phyloP scores from a whole-genome alignment of 2,113 vertebrate species.

The Entelurus aequoreus region DNA sequence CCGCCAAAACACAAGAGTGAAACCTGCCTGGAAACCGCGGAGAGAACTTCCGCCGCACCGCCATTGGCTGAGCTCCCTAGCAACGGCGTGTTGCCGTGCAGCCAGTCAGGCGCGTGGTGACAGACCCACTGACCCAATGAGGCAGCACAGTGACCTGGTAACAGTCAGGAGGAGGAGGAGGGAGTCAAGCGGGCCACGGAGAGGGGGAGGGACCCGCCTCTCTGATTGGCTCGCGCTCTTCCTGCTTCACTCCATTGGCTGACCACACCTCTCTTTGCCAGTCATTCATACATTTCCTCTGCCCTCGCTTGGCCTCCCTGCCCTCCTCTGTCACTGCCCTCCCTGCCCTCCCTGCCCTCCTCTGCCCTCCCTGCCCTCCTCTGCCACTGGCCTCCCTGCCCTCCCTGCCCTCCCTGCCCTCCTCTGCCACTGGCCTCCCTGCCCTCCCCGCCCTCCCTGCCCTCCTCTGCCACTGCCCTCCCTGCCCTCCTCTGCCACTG shows the following conservation, averaged over 20 bases:
- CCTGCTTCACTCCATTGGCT: constrained; percentile 54
- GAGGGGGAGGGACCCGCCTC: constrained; percentile 28
- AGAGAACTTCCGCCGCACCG: constrained; percentile 60
- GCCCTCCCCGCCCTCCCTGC: too few species aligned
- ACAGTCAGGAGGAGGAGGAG: constrained; percentile 68
- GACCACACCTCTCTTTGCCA: constrained; percentile 31
- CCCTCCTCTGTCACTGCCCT: constrained; percentile 36
- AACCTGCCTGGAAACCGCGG: constrained; percentile 76
- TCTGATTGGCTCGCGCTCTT: constrained; percentile 50
- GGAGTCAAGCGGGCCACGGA: constrained; percentile 55
- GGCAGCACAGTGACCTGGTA: constrained; percentile 76
- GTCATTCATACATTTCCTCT: constrained; percentile 76
- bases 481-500: too few species aligned
- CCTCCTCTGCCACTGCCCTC: too few species aligned
- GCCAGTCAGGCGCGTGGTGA: constrained; percentile 66
- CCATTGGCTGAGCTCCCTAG: constrained; percentile 74
- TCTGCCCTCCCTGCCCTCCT: constrained; percentile 51
- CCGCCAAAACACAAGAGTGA: constrained; percentile 74
- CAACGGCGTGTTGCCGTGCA: constrained; percentile 69
- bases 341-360: constrained; percentile 43
- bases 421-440: too few species aligned
- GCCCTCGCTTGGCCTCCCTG: background rate
- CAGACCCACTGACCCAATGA: constrained; percentile 77
- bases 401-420: too few species aligned
- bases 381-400: too few species aligned